Base-by-base conservation (phyloP, 2,797 vertebrate species). In the Pagetopsis macropterus region DNA sequence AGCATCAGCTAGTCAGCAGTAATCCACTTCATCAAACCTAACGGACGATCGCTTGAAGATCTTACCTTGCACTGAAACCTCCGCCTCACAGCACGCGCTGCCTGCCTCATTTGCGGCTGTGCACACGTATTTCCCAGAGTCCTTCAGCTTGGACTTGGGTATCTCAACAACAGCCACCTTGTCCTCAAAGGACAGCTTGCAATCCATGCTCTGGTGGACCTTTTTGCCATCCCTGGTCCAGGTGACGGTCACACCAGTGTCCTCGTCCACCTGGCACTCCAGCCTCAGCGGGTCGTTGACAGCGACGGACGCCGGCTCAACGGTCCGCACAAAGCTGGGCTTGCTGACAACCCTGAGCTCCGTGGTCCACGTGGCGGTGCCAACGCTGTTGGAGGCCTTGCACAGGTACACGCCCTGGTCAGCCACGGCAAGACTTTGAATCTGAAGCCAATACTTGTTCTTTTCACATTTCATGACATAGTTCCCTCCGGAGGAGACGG, bases 251-350 rank as follows among this genome's bases (percentile, higher is more conserved):
- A 99, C 98, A 90, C 96, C 97, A 84, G 94, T 96, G 87, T 99
- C 98, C 95, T 99, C 98, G 54, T 98, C 96, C 88, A 99, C 94
- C 91, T 97, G 97, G 84, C 97, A 97, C 89, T 99, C 98, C 85
- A 99, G 96, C 72, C 70, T 95, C 81, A 99, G 84, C 64, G 93
- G 94, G 83, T 96, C 96, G 86, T 96, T 97, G 88, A 98, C 94
- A 52, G 97, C 96, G 3, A 95, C 93, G 66, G 96, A 95, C 23
- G 89, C 91, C 1, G 96, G 82, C 74, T 96, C 94, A 86, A 97
- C 81, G 51, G 91, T 92, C 92, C 96, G 98, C 84, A 96, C 93
- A 87, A 99, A 98, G 86, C 87, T 93, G 2, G 98, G 98, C 80
- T 97, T 97, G 82, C 96, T 95, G 72, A 99, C 95, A 76, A 99